Evolutionary conservation across 2,888 invertebrate species (phyloP).

Genomic region (Branchinecta sandiegonensis): DNA sequence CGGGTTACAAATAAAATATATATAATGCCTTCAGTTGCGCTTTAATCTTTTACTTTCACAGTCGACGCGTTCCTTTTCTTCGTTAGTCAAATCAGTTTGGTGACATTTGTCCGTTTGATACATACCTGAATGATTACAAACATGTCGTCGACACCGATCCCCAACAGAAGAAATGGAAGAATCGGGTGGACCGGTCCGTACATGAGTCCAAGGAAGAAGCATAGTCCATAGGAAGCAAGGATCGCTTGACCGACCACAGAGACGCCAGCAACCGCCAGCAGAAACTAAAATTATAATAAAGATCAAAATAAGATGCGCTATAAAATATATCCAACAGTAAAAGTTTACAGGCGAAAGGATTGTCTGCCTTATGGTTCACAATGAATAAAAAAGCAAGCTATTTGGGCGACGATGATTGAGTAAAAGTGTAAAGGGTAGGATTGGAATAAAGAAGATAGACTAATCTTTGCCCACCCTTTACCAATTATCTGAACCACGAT

Average conservation of each 20-base stretch:
- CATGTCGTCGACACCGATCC: constrained; percentile 37
- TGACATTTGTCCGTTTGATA: constrained; percentile 17
- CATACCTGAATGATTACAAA: constrained; percentile 35
- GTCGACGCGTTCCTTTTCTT: too few relatives aligned
- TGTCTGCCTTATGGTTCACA: not conserved
- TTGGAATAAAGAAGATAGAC: too few relatives aligned
- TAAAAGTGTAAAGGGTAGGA: too few relatives aligned
- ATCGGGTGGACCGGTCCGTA: constrained; percentile 37
- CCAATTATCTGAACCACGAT: too few relatives aligned
- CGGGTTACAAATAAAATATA: too few relatives aligned
- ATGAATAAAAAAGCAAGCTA: not conserved
- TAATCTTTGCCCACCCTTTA: too few relatives aligned
- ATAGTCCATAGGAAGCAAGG: constrained; percentile 34
- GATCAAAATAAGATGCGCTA: not conserved
- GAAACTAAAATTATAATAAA: constrained; percentile 25
- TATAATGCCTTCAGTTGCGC: too few relatives aligned
- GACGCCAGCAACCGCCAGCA: constrained; percentile 33
- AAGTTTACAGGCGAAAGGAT: not conserved
- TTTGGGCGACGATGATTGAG: too few relatives aligned
- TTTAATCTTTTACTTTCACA: too few relatives aligned
- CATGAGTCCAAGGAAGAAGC: constrained; percentile 34
- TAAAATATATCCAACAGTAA: not conserved
- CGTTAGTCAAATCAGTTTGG: too few relatives aligned
- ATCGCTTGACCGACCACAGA: constrained; percentile 35
- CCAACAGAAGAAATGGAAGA: constrained; percentile 36